Percentiles rank a stretch among this genome's conserved stretches.
phyloP scores from a whole-genome alignment of 2,797 vertebrate species.

The Siniperca undulata region DNA sequence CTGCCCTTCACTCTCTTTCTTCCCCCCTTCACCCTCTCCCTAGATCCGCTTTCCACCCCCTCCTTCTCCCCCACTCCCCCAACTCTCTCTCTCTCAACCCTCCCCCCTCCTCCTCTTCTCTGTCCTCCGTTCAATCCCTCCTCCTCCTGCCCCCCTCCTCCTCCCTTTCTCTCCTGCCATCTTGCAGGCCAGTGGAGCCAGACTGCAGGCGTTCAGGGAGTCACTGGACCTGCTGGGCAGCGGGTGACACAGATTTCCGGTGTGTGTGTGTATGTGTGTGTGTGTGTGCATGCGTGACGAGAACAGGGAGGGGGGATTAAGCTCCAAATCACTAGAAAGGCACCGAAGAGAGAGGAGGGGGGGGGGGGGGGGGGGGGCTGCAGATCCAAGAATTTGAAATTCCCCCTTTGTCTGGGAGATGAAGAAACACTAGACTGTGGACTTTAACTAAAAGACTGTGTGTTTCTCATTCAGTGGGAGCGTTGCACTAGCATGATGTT shows the following conservation, averaged over 20 bases:
- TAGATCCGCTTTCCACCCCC: slow-evolving; percentile 71
- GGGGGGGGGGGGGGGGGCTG: slow-evolving; percentile 21
- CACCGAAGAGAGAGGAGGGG: slow-evolving; percentile 59
- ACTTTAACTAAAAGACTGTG: slow-evolving; percentile 72
- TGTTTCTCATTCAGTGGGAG: slow-evolving; percentile 78
- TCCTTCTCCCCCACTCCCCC: slow-evolving; percentile 18
- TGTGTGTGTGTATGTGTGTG: slow-evolving; percentile 71
- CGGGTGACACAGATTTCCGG: slow-evolving; percentile 86
- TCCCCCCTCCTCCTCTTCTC: slow-evolving; percentile 31
- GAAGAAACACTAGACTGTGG: slow-evolving; percentile 78
- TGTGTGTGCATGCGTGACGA: slow-evolving; percentile 35
- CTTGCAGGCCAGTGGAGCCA: slow-evolving; percentile 85
- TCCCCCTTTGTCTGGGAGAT: slow-evolving; percentile 78
- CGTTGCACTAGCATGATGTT: slow-evolving; percentile 78
- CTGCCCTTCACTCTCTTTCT: slow-evolving; percentile 63
- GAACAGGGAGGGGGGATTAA: slow-evolving; percentile 76
- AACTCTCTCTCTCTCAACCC: slow-evolving; percentile 26
- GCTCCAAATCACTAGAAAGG: slow-evolving; percentile 85
- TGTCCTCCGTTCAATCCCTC: slow-evolving; percentile 62
- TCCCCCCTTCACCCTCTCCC: slow-evolving; percentile 51
- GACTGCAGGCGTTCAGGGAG: slow-evolving; percentile 85
- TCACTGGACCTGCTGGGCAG: slow-evolving; percentile 85
- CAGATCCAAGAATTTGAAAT: slow-evolving; percentile 84
- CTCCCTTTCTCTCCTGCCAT: slow-evolving; percentile 81
- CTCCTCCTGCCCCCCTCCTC: slow-evolving; percentile 29